Evolutionary conservation across 2,113 vertebrate species (phyloP).

Genomic region (Odocoileus hemionus): DNA sequence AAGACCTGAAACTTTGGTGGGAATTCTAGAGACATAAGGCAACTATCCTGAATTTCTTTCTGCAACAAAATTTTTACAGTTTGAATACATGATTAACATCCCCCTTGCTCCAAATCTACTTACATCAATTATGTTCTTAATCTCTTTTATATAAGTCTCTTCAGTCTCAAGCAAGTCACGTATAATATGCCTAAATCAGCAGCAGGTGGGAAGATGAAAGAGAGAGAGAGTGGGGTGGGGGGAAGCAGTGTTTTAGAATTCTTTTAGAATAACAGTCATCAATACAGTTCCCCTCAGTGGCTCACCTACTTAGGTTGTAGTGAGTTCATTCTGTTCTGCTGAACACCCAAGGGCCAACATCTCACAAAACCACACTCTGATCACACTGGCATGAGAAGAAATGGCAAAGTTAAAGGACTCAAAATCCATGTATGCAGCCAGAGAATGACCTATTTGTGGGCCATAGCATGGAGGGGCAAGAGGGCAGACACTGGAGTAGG

Average conservation of each 20-base stretch:
- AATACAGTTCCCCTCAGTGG: not conserved
- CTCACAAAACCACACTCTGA: not conserved
- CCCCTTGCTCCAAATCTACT: slow-evolving; percentile 26
- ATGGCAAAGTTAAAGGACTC: not conserved
- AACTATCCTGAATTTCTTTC: not conserved
- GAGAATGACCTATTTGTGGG: not conserved
- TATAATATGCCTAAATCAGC: slow-evolving; percentile 88
- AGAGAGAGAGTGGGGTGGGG: not conserved
- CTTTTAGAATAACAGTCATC: not conserved
- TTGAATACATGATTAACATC: not conserved
- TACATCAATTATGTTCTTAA: slow-evolving; percentile 97
- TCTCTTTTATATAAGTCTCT: slow-evolving; percentile 93
- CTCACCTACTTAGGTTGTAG: not conserved
- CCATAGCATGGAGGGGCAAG: not conserved
- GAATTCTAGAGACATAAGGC: not conserved
- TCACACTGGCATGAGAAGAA: not conserved
- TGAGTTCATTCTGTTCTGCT: not conserved
- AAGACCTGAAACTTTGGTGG: not conserved
- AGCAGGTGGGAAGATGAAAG: not conserved
- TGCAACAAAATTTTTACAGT: not conserved
- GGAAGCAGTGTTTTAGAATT: not conserved
- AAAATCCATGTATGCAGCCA: not conserved
- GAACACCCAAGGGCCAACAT: not conserved
- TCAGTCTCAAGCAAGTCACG: slow-evolving; percentile 95
- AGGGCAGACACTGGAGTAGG: not conserved